phyloP scores from a whole-genome alignment of 2,797 vertebrate genomes.

The Xiphorhynchus erythropygius region DNA sequence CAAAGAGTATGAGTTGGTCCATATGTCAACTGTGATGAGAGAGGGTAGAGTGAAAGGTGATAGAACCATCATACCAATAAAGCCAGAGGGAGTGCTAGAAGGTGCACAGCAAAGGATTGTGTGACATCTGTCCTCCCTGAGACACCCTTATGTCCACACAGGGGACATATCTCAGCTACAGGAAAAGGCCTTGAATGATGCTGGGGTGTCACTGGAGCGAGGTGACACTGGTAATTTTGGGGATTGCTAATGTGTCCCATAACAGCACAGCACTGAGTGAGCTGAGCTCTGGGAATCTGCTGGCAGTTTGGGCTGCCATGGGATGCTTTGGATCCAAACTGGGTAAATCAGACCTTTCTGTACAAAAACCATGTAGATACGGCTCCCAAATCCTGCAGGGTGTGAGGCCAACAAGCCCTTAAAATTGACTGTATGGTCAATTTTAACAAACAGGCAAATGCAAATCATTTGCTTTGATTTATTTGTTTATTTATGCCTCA shows the following conservation, averaged over 20 bases:
- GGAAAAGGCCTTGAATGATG: not conserved
- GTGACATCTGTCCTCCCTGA: not conserved
- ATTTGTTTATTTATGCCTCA: not conserved
- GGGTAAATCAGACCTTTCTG: not conserved
- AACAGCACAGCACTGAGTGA: not conserved
- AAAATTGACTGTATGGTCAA: not conserved
- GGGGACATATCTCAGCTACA: not conserved
- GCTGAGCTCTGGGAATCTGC: not conserved
- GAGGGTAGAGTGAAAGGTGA: not conserved
- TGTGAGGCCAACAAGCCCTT: not conserved
- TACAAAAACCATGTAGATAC: not conserved
- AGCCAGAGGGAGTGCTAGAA: not conserved
- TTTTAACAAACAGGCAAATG: not conserved
- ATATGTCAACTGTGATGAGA: not conserved
- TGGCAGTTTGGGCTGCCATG: not conserved
- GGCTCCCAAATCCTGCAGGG: not conserved
- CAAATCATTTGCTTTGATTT: not conserved
- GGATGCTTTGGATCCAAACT: not conserved
- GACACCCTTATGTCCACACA: not conserved
- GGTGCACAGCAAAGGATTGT: not conserved
- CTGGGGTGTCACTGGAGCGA: not conserved
- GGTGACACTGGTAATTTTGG: not conserved
- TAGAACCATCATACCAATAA: not conserved
- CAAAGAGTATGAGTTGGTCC: not conserved
- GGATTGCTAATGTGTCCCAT: not conserved